These are phyloP conservation scores for Homarus americanus DNA, from an alignment of 1,140 invertebrate species.

Conservation along the genomic window DNA sequence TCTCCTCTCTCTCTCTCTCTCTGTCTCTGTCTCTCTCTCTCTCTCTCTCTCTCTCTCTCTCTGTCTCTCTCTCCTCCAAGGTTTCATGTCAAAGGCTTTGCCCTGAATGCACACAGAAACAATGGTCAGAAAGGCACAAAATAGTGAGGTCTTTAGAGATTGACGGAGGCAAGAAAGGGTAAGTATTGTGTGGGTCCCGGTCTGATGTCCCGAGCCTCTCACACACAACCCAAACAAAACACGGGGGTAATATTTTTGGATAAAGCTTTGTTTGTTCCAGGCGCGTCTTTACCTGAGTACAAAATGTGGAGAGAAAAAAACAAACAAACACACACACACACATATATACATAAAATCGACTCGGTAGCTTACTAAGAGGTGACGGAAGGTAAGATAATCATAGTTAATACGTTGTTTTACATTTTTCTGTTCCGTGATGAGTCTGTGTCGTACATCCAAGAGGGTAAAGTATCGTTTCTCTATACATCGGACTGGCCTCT, in stretches of 20 bases:
- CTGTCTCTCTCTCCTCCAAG: slow-evolving; percentile 3
- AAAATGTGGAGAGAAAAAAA: slow-evolving; percentile 28
- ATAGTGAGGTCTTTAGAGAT: slow-evolving; percentile 72
- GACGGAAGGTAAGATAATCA: slow-evolving; percentile 2
- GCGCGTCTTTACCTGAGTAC: slow-evolving; percentile 62
- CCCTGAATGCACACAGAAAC: slow-evolving; percentile 65
- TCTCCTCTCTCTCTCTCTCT: neutral
- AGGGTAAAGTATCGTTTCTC: neutral
- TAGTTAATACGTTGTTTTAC: neutral
- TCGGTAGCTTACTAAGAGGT: neutral
- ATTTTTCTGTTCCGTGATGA: neutral
- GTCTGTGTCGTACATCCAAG: neutral
- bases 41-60: slow-evolving; percentile 6
- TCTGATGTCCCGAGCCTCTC: slow-evolving; percentile 50
- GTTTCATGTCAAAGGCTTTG: slow-evolving; percentile 53
- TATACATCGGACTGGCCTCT: neutral
- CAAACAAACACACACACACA: neutral
- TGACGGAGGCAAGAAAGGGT: slow-evolving; percentile 70
- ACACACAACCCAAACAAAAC: slow-evolving; percentile 64
- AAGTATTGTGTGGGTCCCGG: slow-evolving; percentile 64
- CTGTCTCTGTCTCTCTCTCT: slow-evolving; percentile 28
- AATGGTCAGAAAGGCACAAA: slow-evolving; percentile 69
- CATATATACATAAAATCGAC: neutral
- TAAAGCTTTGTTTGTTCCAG: slow-evolving; percentile 70
- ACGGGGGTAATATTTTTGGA: slow-evolving; percentile 67